Conservation (phyloP, 2,888 invertebrate species). For the Oithona nana region DNA sequence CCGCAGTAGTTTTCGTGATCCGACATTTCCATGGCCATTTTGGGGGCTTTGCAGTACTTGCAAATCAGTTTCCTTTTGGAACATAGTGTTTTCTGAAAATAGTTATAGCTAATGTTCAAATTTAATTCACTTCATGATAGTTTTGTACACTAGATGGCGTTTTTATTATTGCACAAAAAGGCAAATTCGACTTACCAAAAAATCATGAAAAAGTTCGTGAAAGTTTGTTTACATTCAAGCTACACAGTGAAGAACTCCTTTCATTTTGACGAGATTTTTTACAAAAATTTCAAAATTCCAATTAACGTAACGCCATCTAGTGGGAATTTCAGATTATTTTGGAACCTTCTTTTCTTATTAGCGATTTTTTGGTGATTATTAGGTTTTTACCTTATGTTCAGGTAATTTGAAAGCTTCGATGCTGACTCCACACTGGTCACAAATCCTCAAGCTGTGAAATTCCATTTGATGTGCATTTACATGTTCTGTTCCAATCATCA, state of each 20-base stretch:
- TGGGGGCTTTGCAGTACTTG: conserved; percentile 44
- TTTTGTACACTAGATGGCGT: too few species aligned
- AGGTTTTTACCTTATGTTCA: background rate
- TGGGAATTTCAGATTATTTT: too few species aligned
- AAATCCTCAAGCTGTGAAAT: background rate
- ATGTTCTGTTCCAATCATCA: background rate
- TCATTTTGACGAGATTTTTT: too few species aligned
- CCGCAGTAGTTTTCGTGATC: conserved; percentile 50
- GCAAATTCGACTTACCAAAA: background rate
- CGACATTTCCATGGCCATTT: conserved; percentile 39
- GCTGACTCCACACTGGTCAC: background rate
- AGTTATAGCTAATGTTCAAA: background rate
- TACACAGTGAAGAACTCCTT: too few species aligned
- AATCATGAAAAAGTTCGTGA: too few species aligned
- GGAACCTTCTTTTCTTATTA: too few species aligned
- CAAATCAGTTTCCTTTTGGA: conserved; percentile 38
- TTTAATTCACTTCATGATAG: too few species aligned
- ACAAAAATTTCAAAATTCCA: too few species aligned
- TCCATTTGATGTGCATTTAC: background rate
- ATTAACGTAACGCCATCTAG: too few species aligned
- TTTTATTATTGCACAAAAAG: background rate
- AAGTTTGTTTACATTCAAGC: too few species aligned
- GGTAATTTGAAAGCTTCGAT: background rate
- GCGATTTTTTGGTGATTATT: too few species aligned
- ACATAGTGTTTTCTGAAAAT: conserved; percentile 35